These are phyloP conservation scores for Myotis lucifugus DNA, from an alignment of 2,113 vertebrate genomes.

Conservation along the genomic window DNA sequence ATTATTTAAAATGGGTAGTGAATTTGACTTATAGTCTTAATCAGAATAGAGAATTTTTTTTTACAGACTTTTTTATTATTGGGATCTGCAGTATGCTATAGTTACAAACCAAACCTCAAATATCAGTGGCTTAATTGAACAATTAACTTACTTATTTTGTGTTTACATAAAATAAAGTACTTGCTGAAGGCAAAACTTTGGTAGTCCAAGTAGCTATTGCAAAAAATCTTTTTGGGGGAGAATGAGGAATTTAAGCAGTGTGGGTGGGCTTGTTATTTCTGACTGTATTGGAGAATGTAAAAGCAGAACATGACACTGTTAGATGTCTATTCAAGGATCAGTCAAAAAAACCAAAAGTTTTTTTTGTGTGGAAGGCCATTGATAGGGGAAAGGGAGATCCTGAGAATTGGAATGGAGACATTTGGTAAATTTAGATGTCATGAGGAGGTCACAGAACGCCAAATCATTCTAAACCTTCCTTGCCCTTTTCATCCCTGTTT, in stretches of 20 bases:
- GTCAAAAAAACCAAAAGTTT: background rate
- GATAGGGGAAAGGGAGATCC: background rate
- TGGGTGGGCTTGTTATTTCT: background rate
- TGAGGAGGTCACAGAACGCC: background rate
- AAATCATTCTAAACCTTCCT: background rate
- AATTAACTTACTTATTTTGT: background rate
- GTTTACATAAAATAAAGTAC: constrained; percentile 11
- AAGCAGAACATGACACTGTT: background rate
- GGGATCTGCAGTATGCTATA: background rate
- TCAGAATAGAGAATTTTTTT: background rate
- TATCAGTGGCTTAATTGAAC: background rate
- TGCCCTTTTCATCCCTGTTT: background rate
- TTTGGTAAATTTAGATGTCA: background rate
- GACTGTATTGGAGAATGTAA: background rate
- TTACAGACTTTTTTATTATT: background rate
- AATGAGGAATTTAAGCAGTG: background rate
- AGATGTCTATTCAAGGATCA: background rate
- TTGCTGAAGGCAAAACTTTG: constrained; percentile 8
- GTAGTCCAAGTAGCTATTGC: background rate
- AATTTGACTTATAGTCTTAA: constrained; percentile 1
- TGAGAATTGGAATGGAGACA: background rate
- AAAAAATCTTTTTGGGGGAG: background rate
- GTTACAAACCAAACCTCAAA: background rate
- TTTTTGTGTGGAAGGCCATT: background rate
- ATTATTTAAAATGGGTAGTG: constrained; percentile 30